Base-by-base conservation (phyloP, 2,113 vertebrate species). In the Macrotus californicus region DNA sequence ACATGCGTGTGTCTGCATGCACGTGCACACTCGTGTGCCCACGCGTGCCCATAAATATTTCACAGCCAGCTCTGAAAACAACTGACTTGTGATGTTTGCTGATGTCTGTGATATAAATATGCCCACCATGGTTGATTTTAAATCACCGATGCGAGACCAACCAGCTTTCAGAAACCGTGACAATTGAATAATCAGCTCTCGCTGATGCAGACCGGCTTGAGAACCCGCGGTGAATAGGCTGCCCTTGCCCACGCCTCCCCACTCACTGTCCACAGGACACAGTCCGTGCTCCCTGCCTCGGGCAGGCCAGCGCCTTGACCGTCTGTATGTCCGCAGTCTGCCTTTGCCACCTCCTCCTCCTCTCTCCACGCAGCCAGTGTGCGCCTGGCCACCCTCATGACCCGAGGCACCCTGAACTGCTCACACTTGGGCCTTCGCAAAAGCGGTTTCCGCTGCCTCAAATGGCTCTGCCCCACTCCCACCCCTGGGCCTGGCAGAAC, bases 381-480 rank as follows among this genome's bases (percentile, higher is more conserved):
- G 29, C 13, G 13, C 24, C 11, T 26, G 24, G 29, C 61, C 3
- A 0, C n/a, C 7, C 2, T 19, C 1, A 3, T 12, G 24, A 2
- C 56, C 85, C 18, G 21, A 12, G 24, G 5, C 29, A 22, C 14
- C 29, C 83, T 61, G 69, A 41, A 13, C 50, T 36, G 48, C n/a
- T 59, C 75, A 59, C 29, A 7, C 72, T 22, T 7, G 34, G 26
- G 22, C 48, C 79, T 39, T 86, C 26, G 56, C 34, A 41, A 22
- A 22, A 56, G 39, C 43, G 26, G 0, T 29, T n/a, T 48, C 26
- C 11, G 54, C 56, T 69, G 61, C 67, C 34, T 64, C 46, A 8
- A 14, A 16, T 15, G 29, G 46, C 52, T 11, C 5, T 36, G 31
- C 36, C 69, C 43, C 10, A 0, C 31, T 1, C 26, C n/a, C 9